Evolutionary conservation across 2,888 invertebrate species (phyloP).

Genomic region (Nomada ruficornis): DNA sequence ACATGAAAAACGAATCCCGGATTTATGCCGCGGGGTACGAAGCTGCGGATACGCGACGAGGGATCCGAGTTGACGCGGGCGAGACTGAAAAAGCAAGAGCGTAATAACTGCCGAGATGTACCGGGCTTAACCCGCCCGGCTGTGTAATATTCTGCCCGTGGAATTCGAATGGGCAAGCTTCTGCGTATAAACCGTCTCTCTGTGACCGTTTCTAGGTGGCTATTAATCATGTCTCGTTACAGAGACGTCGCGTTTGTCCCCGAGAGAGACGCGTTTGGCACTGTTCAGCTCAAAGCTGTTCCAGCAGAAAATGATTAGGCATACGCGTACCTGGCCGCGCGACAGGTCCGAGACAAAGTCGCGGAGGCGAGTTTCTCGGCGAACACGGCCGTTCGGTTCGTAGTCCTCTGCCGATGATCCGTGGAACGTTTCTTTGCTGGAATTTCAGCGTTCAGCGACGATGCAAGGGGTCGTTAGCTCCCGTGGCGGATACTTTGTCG

Average conservation of each 20-base stretch:
- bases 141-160: slow-evolving; percentile 35
- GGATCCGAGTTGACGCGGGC: slow-evolving; percentile 18
- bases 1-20: not conserved
- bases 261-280: not conserved
- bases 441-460: not conserved
- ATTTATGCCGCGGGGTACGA: not conserved
- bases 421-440: not conserved
- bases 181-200: slow-evolving; percentile 4
- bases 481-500: slow-evolving; percentile 37
- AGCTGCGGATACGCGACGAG: not conserved
- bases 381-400: too few relatives aligned
- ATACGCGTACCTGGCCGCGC: not conserved
- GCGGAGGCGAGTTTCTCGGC: too few relatives aligned
- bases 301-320: not conserved
- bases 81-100: slow-evolving; percentile 26
- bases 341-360: not conserved
- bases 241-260: not conserved
- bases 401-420: too few relatives aligned
- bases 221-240: slow-evolving; percentile 13
- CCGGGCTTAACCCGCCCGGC: not conserved
- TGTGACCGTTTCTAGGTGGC: not conserved
- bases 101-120: too few relatives aligned
- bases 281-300: not conserved
- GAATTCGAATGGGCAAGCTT: slow-evolving; percentile 44
- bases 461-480: slow-evolving; percentile 29